These are phyloP conservation scores for Drosophila ezoana DNA, from an alignment of 2,888 invertebrate species.

Conservation along the genomic window DNA sequence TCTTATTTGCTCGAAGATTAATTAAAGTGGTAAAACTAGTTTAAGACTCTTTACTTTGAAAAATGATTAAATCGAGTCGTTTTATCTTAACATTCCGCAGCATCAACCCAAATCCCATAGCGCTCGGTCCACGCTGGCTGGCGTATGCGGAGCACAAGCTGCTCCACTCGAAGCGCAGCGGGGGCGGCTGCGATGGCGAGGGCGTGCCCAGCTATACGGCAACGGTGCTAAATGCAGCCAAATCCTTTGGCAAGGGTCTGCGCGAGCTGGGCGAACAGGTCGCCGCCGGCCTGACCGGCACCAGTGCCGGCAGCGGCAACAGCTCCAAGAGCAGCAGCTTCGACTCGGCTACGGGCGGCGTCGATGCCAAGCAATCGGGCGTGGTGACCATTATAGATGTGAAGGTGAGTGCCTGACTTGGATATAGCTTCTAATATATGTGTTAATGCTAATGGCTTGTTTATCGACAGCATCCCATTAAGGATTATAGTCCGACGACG, in stretches of 20 bases:
- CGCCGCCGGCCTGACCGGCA: constrained; percentile 94
- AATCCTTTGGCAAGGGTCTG: constrained; percentile 95
- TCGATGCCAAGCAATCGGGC: constrained; percentile 91
- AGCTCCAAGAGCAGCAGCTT: constrained; percentile 86
- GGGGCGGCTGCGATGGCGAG: constrained; percentile 93
- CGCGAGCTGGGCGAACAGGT: constrained; percentile 96
- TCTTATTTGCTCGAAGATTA: not conserved
- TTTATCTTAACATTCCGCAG: constrained; percentile 50
- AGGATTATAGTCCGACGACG: constrained; percentile 84
- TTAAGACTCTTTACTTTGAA: constrained; percentile 2
- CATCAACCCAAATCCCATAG: constrained; percentile 90
- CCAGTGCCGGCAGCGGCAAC: constrained; percentile 83
- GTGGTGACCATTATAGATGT: constrained; percentile 95
- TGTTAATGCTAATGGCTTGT: too few relatives aligned
- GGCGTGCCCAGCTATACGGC: constrained; percentile 96
- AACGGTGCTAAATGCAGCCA: constrained; percentile 96
- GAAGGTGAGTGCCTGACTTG: constrained; percentile 86
- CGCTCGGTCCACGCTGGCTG: constrained; percentile 93
- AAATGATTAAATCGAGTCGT: too few relatives aligned
- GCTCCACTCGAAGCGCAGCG: constrained; percentile 90
- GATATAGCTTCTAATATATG: too few relatives aligned
- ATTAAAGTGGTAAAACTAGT: not conserved
- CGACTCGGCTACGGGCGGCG: constrained; percentile 85
- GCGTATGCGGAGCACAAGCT: constrained; percentile 95
- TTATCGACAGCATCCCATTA: constrained; percentile 77